Evolutionary conservation across 2,113 vertebrate species (phyloP).

Genomic region (Indri indri): DNA sequence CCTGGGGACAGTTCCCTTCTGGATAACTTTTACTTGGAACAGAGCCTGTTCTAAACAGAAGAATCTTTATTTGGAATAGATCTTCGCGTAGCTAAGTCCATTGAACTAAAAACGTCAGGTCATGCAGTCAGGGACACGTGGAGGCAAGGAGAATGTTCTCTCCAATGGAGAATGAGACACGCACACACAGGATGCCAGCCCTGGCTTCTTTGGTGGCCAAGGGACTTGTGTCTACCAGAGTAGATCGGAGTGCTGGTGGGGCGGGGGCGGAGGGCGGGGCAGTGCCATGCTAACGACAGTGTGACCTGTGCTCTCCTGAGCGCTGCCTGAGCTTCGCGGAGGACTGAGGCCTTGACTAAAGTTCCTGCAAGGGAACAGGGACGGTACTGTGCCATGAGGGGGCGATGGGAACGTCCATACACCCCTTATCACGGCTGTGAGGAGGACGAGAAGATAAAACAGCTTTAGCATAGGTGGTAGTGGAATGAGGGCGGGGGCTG

Average conservation of each 20-base stretch:
- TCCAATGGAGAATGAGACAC: not conserved
- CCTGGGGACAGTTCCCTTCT: not conserved
- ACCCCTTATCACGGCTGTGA: not conserved
- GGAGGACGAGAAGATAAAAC: not conserved
- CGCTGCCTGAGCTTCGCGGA: not conserved
- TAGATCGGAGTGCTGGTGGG: not conserved
- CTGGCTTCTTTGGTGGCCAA: not conserved
- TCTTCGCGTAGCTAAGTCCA: not conserved
- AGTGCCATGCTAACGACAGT: not conserved
- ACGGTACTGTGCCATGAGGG: not conserved
- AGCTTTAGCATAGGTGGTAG: not conserved
- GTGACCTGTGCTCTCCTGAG: too few relatives aligned
- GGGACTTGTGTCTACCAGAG: not conserved
- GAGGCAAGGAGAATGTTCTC: not conserved
- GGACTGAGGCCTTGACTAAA: not conserved
- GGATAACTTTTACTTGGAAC: not conserved
- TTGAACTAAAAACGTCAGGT: not conserved
- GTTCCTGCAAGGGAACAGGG: not conserved
- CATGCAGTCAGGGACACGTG: not conserved
- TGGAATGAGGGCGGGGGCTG: not conserved
- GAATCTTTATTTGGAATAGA: constrained; percentile 2
- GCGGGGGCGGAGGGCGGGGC: accelerated
- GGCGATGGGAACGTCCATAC: too few relatives aligned
- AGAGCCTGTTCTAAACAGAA: not conserved
- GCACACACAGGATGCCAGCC: not conserved